Evolutionary conservation across 2,113 vertebrate species (phyloP).

Genomic region (Scalopus aquaticus): DNA sequence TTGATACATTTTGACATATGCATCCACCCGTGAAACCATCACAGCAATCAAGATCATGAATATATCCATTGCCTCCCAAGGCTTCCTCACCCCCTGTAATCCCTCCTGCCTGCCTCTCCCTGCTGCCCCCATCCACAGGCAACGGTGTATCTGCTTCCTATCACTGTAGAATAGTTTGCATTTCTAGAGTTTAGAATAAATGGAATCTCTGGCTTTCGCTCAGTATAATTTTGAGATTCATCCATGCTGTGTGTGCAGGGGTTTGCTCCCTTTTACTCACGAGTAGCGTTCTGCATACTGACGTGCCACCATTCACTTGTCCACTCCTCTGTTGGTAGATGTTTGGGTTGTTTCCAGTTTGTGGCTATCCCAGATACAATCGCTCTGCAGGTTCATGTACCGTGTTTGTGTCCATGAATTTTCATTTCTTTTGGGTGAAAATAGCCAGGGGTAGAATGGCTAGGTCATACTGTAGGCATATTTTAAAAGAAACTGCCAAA

Average conservation of each 20-base stretch:
- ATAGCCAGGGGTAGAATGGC: not conserved
- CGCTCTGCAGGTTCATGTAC: not conserved
- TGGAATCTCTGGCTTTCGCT: constrained; percentile 1
- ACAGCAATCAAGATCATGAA: not conserved
- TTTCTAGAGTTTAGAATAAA: constrained; percentile 21
- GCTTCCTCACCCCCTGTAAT: not conserved
- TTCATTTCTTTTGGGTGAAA: not conserved
- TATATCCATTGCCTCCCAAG: not conserved
- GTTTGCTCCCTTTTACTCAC: not conserved
- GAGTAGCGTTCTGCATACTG: not conserved
- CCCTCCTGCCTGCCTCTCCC: not conserved
- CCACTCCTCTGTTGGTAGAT: not conserved
- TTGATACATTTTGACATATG: constrained; percentile 31
- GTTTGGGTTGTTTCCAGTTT: not conserved
- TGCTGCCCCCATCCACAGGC: not conserved
- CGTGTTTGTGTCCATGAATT: not conserved
- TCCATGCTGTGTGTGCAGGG: not conserved
- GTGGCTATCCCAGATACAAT: not conserved
- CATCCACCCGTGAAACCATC: not conserved
- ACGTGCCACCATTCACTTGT: not conserved
- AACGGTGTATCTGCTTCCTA: constrained; percentile 7
- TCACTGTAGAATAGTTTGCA: not conserved
- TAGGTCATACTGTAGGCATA: not conserved
- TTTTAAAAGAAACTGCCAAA: constrained; percentile 13
- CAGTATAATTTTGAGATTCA: not conserved